phyloP scores from a whole-genome alignment of 2,888 invertebrate species.

The Notodonta dromedarius region DNA sequence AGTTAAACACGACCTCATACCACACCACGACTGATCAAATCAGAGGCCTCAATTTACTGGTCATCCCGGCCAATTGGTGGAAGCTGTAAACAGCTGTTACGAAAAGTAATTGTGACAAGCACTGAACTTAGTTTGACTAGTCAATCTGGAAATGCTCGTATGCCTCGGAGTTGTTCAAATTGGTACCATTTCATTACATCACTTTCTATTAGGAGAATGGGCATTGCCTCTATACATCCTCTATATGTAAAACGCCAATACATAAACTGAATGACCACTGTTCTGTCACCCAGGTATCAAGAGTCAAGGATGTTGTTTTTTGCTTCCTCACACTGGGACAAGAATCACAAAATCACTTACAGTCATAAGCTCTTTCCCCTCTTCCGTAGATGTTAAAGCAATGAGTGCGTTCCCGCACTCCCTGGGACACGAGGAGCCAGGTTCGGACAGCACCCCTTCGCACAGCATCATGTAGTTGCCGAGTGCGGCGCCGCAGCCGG shows the following conservation, averaged over 20 bases:
- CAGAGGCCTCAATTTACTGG: constrained; percentile 55
- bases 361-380: constrained; percentile 90
- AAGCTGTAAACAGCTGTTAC: constrained; percentile 66
- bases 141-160: constrained; percentile 44
- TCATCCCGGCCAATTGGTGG: constrained; percentile 64
- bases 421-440: constrained; percentile 86
- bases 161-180: constrained; percentile 5
- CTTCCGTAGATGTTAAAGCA: constrained; percentile 90
- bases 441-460: constrained; percentile 86
- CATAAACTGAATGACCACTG: no score
- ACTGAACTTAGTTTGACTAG: constrained; percentile 52
- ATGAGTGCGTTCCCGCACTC: constrained; percentile 91
- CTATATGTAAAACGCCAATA: no score
- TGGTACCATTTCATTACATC: neutral
- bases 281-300: no score
- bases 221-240: no score
- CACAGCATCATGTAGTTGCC: constrained; percentile 91
- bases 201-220: neutral
- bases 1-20: constrained; percentile 46
- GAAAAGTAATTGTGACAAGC: constrained; percentile 68
- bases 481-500: constrained; percentile 90
- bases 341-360: constrained; percentile 73
- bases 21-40: constrained; percentile 4
- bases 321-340: neutral
- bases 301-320: no score